Conservation (phyloP, 2,888 invertebrate species). For the Emmelina monodactyla region DNA sequence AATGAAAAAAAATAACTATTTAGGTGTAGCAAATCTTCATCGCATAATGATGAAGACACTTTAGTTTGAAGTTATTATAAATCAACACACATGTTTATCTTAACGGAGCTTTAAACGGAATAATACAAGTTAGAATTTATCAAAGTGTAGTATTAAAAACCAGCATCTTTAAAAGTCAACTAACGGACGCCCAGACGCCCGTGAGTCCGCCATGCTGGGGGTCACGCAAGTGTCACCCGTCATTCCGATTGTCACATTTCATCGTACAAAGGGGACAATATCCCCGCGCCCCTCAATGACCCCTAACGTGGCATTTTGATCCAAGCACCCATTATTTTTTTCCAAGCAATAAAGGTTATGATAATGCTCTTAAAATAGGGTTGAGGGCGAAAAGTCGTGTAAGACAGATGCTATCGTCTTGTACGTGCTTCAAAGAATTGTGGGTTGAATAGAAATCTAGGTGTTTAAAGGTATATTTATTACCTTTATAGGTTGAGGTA, state of each 20-base stretch:
- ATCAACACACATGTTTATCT: too few relatives aligned
- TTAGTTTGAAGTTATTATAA: too few relatives aligned
- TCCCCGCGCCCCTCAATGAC: constrained; percentile 36
- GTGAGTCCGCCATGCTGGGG: constrained; percentile 14
- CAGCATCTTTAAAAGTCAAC: too few relatives aligned
- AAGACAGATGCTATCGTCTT: constrained; percentile 42
- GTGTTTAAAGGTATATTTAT: not conserved
- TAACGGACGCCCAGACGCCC: too few relatives aligned
- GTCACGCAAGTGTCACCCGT: constrained; percentile 60
- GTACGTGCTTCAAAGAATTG: constrained; percentile 20
- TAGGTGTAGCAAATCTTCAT: too few relatives aligned
- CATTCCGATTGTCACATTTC: constrained; percentile 62
- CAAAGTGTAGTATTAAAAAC: too few relatives aligned
- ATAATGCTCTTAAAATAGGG: constrained; percentile 48
- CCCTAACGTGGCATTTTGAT: constrained; percentile 35
- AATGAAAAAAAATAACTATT: too few relatives aligned
- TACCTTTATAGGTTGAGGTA: too few relatives aligned
- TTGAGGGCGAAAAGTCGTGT: constrained; percentile 29
- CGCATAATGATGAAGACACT: too few relatives aligned
- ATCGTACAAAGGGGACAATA: constrained; percentile 36
- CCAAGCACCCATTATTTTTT: constrained; percentile 49
- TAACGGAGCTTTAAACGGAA: too few relatives aligned
- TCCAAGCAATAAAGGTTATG: constrained; percentile 58
- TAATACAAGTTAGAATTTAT: too few relatives aligned
- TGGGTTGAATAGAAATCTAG: constrained; percentile 30